Conservation (phyloP, 1,140 invertebrate genomes). For the Apis florea region DNA sequence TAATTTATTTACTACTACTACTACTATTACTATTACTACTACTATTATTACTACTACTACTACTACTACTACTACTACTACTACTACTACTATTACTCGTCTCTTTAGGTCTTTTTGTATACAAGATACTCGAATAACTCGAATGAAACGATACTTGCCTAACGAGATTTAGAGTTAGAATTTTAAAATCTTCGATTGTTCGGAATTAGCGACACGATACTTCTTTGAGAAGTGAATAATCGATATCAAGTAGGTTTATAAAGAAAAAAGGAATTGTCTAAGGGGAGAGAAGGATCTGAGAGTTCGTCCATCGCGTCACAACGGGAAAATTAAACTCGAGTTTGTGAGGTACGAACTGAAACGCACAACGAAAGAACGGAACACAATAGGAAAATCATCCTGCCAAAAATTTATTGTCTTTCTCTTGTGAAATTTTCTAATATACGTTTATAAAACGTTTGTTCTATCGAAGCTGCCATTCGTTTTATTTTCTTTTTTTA, state of each 20-base stretch:
- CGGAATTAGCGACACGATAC: not conserved
- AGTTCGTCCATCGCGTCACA: slow-evolving; percentile 12
- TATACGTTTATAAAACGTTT: slow-evolving; percentile 22
- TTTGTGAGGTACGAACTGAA: slow-evolving; percentile 42
- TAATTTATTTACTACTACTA: slow-evolving; percentile 49
- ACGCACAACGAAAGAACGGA: slow-evolving; percentile 57
- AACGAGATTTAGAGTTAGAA: slow-evolving; percentile 28
- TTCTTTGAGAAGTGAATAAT: slow-evolving; percentile 14
- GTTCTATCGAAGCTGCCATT: slow-evolving; percentile 38
- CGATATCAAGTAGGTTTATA: slow-evolving; percentile 10
- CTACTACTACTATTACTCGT: not conserved
- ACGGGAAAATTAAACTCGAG: not conserved
- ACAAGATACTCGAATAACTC: slow-evolving; percentile 16
- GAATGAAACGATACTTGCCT: slow-evolving; percentile 34
- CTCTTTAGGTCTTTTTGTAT: slow-evolving; percentile 38
- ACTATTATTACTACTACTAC: too few species aligned
- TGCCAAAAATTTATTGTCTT: slow-evolving; percentile 13
- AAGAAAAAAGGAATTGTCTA: slow-evolving; percentile 16
- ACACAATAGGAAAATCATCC: slow-evolving; percentile 38
- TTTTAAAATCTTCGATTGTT: slow-evolving; percentile 19
- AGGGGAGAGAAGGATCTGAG: not conserved
- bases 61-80: too few species aligned
- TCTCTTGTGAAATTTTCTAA: slow-evolving; percentile 16
- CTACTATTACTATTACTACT: too few species aligned
- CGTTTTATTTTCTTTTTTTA: slow-evolving; percentile 35